These are phyloP conservation scores for Zenarchopterus dispar DNA, from an alignment of 2,797 vertebrate species.

Conservation along the genomic window DNA sequence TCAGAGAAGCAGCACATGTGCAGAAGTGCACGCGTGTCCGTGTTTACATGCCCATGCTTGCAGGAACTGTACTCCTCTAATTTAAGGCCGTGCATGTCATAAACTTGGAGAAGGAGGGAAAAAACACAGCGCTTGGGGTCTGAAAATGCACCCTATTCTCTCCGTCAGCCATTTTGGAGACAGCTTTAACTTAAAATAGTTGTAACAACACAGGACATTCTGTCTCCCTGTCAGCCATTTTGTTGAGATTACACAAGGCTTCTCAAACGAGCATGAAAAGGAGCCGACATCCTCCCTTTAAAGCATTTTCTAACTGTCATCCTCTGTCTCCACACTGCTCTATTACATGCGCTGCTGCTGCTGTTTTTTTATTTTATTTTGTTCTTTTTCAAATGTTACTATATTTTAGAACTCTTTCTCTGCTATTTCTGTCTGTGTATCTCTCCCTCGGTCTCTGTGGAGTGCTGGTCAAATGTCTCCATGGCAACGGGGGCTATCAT, in stretches of 20 bases:
- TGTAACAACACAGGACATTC: constrained; percentile 46
- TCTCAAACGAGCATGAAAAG: constrained; percentile 44
- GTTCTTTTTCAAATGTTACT: constrained; percentile 8
- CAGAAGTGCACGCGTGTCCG: not conserved
- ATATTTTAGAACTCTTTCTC: constrained; percentile 24
- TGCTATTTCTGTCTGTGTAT: constrained; percentile 29
- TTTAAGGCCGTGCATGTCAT: not conserved
- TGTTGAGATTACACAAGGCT: constrained; percentile 55
- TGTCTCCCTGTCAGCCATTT: constrained; percentile 62
- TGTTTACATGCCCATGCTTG: constrained; percentile 1
- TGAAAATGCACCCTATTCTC: constrained; percentile 8
- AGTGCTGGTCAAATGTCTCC: constrained; percentile 55
- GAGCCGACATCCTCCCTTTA: constrained; percentile 37
- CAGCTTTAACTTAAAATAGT: constrained; percentile 71
- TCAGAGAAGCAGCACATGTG: constrained; percentile 7
- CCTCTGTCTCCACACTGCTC: constrained; percentile 48
- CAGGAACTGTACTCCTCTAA: not conserved
- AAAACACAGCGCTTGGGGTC: not conserved
- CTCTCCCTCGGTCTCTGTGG: constrained; percentile 32
- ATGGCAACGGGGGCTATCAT: constrained; percentile 60
- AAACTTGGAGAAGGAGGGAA: not conserved
- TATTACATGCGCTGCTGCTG: constrained; percentile 32
- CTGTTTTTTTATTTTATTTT: not conserved
- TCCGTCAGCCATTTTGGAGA: constrained; percentile 54
- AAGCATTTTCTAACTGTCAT: constrained; percentile 54